Conservation (phyloP, 2,113 vertebrate species). For the Piprites chloris region DNA sequence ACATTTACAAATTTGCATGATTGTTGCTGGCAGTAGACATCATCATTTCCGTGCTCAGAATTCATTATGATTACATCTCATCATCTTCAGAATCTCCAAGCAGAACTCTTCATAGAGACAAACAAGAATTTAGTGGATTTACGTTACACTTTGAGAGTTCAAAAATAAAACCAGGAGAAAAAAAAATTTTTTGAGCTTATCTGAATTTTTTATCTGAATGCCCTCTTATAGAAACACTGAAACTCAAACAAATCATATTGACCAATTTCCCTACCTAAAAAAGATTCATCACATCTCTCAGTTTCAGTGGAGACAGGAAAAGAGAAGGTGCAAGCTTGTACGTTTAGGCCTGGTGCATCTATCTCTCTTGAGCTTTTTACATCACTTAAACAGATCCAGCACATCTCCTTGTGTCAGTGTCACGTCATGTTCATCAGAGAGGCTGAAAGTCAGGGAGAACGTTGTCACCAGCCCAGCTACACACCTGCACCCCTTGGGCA, state of each 20-base stretch:
- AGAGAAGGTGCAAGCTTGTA: background rate
- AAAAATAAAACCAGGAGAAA: background rate
- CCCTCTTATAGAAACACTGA: background rate
- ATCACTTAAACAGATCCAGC: background rate
- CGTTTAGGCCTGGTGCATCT: background rate
- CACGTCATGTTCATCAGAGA: background rate
- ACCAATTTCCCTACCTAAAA: background rate
- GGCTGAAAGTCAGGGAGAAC: background rate
- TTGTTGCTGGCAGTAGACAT: slow-evolving; percentile 51
- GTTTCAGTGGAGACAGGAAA: background rate
- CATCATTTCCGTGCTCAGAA: slow-evolving; percentile 31
- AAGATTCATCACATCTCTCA: background rate
- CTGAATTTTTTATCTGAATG: background rate
- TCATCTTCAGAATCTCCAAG: slow-evolving; percentile 18
- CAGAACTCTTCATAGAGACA: background rate
- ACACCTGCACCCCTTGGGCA: rapidly evolving
- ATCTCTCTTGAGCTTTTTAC: background rate
- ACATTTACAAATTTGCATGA: slow-evolving; percentile 66
- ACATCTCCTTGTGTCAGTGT: background rate
- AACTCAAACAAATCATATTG: background rate
- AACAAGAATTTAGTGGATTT: background rate
- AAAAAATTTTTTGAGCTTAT: background rate
- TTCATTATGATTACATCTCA: slow-evolving; percentile 18
- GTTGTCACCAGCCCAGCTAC: background rate
- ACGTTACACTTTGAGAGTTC: background rate